Evolutionary conservation across 2,113 vertebrate species (phyloP).

Genomic region (Salvelinus fontinalis): DNA sequence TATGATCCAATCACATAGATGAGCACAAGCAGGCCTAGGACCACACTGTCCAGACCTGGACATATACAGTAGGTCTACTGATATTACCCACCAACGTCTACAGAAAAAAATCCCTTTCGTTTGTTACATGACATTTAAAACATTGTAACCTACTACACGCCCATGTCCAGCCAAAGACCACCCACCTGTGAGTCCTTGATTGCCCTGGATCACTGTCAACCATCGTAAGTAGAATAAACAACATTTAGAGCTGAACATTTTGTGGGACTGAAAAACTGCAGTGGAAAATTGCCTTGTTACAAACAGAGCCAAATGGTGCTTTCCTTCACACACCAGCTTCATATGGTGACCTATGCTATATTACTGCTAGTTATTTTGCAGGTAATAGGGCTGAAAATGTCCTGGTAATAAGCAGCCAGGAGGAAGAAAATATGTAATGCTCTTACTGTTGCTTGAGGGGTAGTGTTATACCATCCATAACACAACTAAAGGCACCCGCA

Average conservation of each 20-base stretch:
- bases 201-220: slow-evolving; percentile 3
- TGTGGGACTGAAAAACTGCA: slow-evolving; percentile 33
- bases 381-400: not conserved
- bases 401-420: no score
- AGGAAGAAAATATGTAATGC: no score
- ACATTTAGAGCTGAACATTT: slow-evolving; percentile 20
- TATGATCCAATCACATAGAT: not conserved
- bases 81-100: not conserved
- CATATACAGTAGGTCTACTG: not conserved
- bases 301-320: slow-evolving; percentile 34
- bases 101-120: not conserved
- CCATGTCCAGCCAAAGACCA: not conserved
- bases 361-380: not conserved
- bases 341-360: no score
- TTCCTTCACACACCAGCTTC: slow-evolving; percentile 34
- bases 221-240: slow-evolving; percentile 3
- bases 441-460: no score
- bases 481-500: no score
- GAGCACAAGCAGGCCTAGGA: not conserved
- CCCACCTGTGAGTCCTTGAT: slow-evolving; percentile 3
- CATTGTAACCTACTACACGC: not conserved
- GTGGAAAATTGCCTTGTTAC: slow-evolving; percentile 52
- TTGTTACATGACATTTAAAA: not conserved
- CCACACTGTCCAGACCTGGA: not conserved
- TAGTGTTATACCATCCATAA: no score